Conservation (phyloP, 2,113 vertebrate genomes). For the Platanista minor region DNA sequence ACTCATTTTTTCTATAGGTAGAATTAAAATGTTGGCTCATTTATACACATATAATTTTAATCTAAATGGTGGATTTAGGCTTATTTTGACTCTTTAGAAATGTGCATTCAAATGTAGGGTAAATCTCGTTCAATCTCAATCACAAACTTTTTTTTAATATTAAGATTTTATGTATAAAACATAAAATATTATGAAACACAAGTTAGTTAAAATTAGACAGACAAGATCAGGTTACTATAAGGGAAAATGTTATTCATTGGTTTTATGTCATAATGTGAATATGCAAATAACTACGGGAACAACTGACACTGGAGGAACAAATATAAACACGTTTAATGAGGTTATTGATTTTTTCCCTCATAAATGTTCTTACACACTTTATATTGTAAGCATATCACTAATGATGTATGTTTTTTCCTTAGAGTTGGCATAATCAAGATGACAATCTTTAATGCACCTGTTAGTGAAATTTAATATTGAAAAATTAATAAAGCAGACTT, state of each 20-base stretch:
- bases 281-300: constrained; percentile 46
- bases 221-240: constrained; percentile 10
- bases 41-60: neutral
- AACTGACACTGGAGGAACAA: constrained; percentile 54
- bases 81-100: constrained; percentile 34
- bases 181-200: neutral
- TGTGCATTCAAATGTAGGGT: neutral
- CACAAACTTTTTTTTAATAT: constrained; percentile 30
- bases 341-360: constrained; percentile 63
- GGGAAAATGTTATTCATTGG: neutral
- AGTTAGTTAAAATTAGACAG: constrained; percentile 21
- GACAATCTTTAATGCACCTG: constrained; percentile 69
- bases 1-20: neutral
- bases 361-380: constrained; percentile 55
- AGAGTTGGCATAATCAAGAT: constrained; percentile 66
- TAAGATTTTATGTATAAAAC: neutral
- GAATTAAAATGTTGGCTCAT: neutral
- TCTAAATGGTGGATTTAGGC: neutral
- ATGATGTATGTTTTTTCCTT: constrained; percentile 72
- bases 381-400: constrained; percentile 56
- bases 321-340: constrained; percentile 61
- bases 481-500: constrained; percentile 73
- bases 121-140: neutral
- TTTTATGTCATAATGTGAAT: constrained; percentile 36
- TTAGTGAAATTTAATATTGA: constrained; percentile 74